A percentile compares a stretch with the other conserved stretches of the same genome.
These are phyloP conservation scores for Siniperca chuatsi DNA, from an alignment of 2,113 vertebrate genomes.

Conservation along the genomic window DNA sequence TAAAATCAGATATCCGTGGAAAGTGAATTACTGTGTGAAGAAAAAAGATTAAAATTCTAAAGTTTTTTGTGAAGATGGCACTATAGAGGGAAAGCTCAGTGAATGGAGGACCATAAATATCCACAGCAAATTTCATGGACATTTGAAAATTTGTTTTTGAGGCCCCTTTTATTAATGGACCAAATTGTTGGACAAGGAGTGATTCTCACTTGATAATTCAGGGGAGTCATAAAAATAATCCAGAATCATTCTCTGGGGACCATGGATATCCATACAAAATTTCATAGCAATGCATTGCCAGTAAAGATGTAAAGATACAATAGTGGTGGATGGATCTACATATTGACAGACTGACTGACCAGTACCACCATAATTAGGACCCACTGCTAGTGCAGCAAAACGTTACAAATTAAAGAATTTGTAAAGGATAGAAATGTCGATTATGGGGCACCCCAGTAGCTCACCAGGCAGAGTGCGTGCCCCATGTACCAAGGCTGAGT, in stretches of 20 bases:
- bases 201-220: neutral
- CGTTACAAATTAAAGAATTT: neutral
- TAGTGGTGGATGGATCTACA: neutral
- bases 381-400: neutral
- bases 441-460: too few relatives aligned
- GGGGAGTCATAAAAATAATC: neutral
- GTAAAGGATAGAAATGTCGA: neutral
- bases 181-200: neutral
- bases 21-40: neutral
- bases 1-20: constrained; percentile 4
- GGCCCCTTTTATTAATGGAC: neutral
- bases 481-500: too few relatives aligned
- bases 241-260: too few relatives aligned
- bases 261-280: neutral
- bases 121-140: neutral
- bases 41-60: neutral
- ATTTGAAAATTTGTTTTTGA: neutral
- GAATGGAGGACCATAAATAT: neutral
- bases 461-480: too few relatives aligned
- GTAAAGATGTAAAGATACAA: neutral
- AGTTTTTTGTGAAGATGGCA: neutral
- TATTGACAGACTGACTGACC: neutral
- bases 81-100: neutral
- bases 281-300: neutral
- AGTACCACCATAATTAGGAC: neutral